Base-by-base conservation (phyloP, 2,888 invertebrate species). In the Formica aserva region DNA sequence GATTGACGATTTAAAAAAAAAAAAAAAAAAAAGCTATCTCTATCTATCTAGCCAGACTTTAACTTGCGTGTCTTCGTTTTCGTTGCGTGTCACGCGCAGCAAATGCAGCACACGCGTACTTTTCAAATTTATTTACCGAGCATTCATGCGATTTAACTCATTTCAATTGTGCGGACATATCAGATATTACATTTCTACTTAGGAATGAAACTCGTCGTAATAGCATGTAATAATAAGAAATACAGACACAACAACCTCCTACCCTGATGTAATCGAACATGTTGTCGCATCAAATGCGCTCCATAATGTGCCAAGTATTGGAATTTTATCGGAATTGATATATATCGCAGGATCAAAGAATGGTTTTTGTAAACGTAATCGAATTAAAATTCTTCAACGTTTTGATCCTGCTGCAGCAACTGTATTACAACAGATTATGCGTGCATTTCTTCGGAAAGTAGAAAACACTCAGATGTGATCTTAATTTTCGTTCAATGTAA, bases 161-260 rank as follows among this genome's bases (percentile, higher is more conserved):
- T 89, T 86, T 81, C 69, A 75, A 86, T 85, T 76, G 78, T 66
- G 48, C 67, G 60, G 65, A 57, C 66, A 3, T 62, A 18, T 32
- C 86, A 85, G 85, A 89, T 89, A 86, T 89, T 85, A 85, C 48
- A 35, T 1, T 18, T 63, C 69, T 60, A 74, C 62, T 89, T 86
- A 85, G 89, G 87, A 89, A 89, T 89, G 89, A 86, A 89, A 85
- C 84, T 80, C 82, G 66, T 82, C 62, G 82, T 78, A 60, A 83
- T 82, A 84, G 18, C 18, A 48, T 48, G 65, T 82, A 82, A 26
- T 22, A 38, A 15, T 9, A 63, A n/a, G 8, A 63, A 22, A 15
- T 38, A 22, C 22, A 66, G 41, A 55, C 75, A 6, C 48, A 18
- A 18, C 45, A 52, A 18, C 83, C 86, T 85, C 9, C n/a, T 26